Percentiles rank a stretch among this genome's conserved stretches.
Conservation (phyloP, 1,140 invertebrate genomes). For the Drosophila lacertosa region DNA sequence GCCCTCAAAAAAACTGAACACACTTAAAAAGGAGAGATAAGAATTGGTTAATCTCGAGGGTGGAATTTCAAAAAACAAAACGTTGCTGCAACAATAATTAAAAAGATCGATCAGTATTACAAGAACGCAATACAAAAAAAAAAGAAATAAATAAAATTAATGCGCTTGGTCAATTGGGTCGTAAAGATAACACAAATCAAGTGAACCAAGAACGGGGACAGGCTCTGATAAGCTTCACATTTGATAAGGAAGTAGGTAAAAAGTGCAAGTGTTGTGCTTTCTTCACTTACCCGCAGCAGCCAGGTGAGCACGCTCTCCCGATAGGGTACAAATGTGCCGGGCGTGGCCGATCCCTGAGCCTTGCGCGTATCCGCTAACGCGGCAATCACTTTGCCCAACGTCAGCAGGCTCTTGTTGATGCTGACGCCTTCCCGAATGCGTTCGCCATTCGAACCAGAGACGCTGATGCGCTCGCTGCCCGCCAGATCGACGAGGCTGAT, state of each 20-base stretch:
- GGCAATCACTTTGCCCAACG: slow-evolving; percentile 92
- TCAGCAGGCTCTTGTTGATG: slow-evolving; percentile 87
- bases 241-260: slow-evolving; percentile 29
- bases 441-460: slow-evolving; percentile 88
- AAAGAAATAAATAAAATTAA: slow-evolving; percentile 2
- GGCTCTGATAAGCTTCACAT: slow-evolving; percentile 21
- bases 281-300: slow-evolving; percentile 87
- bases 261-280: slow-evolving; percentile 18
- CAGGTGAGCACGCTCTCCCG: slow-evolving; percentile 95
- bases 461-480: slow-evolving; percentile 92
- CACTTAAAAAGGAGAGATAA: too few species aligned
- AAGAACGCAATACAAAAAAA: slow-evolving; percentile 15
- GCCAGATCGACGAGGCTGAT: slow-evolving; percentile 94
- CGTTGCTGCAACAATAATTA: too few species aligned
- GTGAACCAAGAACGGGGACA: slow-evolving; percentile 28
- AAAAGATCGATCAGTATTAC: not conserved
- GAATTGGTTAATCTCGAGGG: too few species aligned
- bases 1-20: too few species aligned
- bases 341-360: slow-evolving; percentile 80
- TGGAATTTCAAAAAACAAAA: too few species aligned
- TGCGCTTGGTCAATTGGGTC: not conserved
- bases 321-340: slow-evolving; percentile 91
- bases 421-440: slow-evolving; percentile 90
- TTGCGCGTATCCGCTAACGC: slow-evolving; percentile 85
- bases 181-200: slow-evolving; percentile 12